These are phyloP conservation scores for Sinosuthora webbiana DNA, from an alignment of 2,113 vertebrate species.

Conservation along the genomic window DNA sequence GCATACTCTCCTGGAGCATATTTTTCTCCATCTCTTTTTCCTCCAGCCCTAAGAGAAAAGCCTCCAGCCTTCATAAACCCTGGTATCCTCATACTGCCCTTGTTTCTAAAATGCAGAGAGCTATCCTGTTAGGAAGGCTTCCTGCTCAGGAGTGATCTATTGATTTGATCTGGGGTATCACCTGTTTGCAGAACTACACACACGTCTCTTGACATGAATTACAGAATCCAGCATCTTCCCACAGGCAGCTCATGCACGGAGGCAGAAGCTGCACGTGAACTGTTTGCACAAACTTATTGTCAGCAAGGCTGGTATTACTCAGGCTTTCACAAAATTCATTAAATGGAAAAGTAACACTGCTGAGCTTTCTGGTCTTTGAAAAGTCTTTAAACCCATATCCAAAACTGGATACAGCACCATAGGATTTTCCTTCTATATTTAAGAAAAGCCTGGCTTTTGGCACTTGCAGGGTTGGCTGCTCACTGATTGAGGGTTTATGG, in stretches of 20 bases:
- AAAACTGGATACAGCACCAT: neutral
- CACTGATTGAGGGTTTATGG: neutral
- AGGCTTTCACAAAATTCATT: neutral
- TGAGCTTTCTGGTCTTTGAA: neutral
- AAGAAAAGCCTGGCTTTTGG: neutral
- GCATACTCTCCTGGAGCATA: neutral
- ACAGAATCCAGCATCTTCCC: neutral
- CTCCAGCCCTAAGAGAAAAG: neutral
- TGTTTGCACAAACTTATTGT: neutral
- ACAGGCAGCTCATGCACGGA: neutral
- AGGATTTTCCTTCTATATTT: neutral
- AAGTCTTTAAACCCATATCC: neutral
- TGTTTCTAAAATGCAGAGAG: neutral
- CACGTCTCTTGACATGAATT: neutral
- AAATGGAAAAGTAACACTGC: neutral
- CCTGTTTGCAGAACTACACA: neutral
- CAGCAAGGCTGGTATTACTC: neutral
- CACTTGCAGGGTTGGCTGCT: neutral
- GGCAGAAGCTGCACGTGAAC: neutral
- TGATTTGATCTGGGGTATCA: neutral
- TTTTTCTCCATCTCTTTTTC: neutral
- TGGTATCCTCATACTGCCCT: rapidly evolving
- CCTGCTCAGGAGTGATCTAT: neutral
- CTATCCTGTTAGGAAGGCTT: neutral
- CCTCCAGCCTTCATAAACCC: neutral